Percentiles rank a stretch among this genome's conserved stretches.
Evolutionary conservation across 2,797 vertebrate genomes (phyloP).

Genomic region (Cossypha niveicapilla): DNA sequence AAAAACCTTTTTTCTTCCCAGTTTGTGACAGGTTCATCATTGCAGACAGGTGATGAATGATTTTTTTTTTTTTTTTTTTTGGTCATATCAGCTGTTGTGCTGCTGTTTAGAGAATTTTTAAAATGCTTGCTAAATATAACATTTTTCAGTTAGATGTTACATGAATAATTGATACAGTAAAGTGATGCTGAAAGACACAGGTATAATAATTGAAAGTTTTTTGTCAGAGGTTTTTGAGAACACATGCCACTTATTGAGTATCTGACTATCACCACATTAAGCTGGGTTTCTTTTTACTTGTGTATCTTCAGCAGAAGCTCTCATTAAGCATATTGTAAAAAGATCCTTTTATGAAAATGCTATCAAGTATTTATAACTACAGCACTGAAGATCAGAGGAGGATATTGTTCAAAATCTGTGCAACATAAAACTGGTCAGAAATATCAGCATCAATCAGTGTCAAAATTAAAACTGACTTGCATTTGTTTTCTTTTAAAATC

Average conservation of each 20-base stretch:
- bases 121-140: conserved; percentile 67
- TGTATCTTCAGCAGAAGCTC: conserved; percentile 45
- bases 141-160: conserved; percentile 68
- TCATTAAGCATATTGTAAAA: conserved; percentile 63
- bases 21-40: conserved; percentile 82
- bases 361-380: conserved; percentile 59
- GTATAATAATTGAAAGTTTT: conserved; percentile 67
- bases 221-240: conserved; percentile 45
- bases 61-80: conserved; percentile 84
- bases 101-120: conserved; percentile 69
- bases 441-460: conserved; percentile 30
- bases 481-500: conserved; percentile 36
- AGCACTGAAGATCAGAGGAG: conserved; percentile 51
- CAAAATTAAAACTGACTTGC: conserved; percentile 24
- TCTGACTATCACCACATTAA: conserved; percentile 17
- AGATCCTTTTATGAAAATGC: conserved; percentile 47
- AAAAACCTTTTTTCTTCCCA: conserved; percentile 60
- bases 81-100: conserved; percentile 82
- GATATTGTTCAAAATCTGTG: conserved; percentile 47
- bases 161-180: conserved; percentile 71
- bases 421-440: conserved; percentile 51
- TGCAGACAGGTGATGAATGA: conserved; percentile 85
- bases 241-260: conserved; percentile 31
- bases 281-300: conserved; percentile 33
- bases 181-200: conserved; percentile 72